Evolutionary conservation across 2,797 vertebrate species (phyloP).

Genomic region (Sebastes matsubarae): DNA sequence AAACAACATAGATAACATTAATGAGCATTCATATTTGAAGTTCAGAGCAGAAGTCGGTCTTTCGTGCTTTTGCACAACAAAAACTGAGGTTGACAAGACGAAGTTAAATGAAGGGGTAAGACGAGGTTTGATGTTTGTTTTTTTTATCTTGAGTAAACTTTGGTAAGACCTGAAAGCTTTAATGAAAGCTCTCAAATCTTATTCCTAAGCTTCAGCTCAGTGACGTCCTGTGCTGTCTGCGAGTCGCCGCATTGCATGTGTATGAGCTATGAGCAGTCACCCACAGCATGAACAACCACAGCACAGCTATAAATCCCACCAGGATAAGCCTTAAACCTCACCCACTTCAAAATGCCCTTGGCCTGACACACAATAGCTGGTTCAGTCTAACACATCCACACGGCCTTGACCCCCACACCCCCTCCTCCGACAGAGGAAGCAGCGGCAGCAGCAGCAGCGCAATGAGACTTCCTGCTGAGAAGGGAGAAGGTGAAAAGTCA

Average conservation of each 20-base stretch:
- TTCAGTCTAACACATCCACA: slow-evolving; percentile 24
- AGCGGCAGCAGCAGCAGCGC: background rate
- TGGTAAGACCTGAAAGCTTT: background rate
- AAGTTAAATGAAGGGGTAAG: background rate
- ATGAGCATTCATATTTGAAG: background rate
- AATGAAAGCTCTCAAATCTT: slow-evolving; percentile 9
- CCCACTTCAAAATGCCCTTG: slow-evolving; percentile 55
- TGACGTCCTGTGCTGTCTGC: background rate
- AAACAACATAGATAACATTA: background rate
- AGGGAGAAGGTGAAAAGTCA: slow-evolving; percentile 39
- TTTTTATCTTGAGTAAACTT: slow-evolving; percentile 10
- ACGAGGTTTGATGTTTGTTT: slow-evolving; percentile 3
- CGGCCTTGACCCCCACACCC: background rate
- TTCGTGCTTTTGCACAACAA: background rate
- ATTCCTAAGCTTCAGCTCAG: slow-evolving; percentile 1
- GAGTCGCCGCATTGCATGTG: slow-evolving; percentile 14
- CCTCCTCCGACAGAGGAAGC: slow-evolving; percentile 9
- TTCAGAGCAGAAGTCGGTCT: background rate
- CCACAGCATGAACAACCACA: slow-evolving; percentile 28
- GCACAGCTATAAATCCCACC: slow-evolving; percentile 51
- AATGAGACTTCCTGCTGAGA: slow-evolving; percentile 23
- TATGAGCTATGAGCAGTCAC: slow-evolving; percentile 27
- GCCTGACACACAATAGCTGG: slow-evolving; percentile 49
- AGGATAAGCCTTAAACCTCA: slow-evolving; percentile 59
- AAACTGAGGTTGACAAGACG: background rate